Conservation (phyloP, 1,140 invertebrate genomes). For the Caerostris extrusa region DNA sequence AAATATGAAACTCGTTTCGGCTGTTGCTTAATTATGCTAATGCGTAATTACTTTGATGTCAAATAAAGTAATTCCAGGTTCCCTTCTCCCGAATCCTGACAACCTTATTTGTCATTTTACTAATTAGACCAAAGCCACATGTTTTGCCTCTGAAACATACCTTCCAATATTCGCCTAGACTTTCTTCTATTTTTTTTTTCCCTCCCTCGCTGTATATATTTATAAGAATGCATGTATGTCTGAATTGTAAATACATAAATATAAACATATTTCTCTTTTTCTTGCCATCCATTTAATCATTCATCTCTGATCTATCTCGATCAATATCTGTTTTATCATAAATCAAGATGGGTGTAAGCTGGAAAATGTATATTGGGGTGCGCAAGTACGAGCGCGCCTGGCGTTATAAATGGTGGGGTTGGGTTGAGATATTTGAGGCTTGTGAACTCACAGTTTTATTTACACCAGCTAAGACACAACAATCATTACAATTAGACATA, state of each 20-base stretch:
- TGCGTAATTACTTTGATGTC: constrained; percentile 77
- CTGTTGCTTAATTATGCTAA: constrained; percentile 77
- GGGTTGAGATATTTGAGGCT: too few species aligned
- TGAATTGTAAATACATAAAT: constrained; percentile 15
- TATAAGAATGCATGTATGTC: constrained; percentile 15
- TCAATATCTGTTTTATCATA: too few species aligned
- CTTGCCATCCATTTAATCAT: background rate
- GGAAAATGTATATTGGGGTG: too few species aligned
- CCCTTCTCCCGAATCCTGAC: constrained; percentile 71
- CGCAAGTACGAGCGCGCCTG: too few species aligned
- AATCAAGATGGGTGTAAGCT: too few species aligned
- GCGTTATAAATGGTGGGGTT: too few species aligned
- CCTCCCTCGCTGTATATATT: background rate
- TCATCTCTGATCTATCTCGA: background rate
- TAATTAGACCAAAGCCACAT: constrained; percentile 78
- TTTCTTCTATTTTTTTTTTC: constrained; percentile 18
- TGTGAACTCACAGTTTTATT: too few species aligned
- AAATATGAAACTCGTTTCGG: constrained; percentile 77
- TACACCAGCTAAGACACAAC: too few species aligned
- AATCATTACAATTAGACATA: too few species aligned
- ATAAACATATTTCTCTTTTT: background rate
- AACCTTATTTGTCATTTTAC: constrained; percentile 76
- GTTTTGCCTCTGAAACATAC: constrained; percentile 63
- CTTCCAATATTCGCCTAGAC: constrained; percentile 51
- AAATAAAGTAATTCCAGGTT: constrained; percentile 77